phyloP scores from a whole-genome alignment of 2,797 vertebrate genomes.

The Octomys mimax region DNA sequence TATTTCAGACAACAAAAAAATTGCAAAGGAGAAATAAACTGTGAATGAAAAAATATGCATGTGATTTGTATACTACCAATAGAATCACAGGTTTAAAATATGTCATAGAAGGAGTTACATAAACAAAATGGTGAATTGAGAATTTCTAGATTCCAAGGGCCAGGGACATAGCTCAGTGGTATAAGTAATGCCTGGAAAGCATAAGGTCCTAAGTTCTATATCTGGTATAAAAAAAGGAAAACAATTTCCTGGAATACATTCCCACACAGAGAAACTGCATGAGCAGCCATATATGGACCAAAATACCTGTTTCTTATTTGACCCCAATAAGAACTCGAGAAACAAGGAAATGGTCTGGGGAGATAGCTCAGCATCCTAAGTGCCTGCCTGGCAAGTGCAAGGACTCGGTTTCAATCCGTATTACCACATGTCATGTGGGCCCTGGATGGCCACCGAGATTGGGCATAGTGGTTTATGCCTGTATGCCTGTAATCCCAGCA shows the following conservation, averaged over 20 bases:
- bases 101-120: not conserved
- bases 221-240: no score
- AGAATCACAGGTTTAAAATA: not conserved
- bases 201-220: no score
- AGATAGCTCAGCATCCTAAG: no score
- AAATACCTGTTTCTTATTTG: not conserved
- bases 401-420: no score
- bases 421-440: no score
- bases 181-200: no score
- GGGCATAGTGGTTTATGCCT: no score
- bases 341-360: not conserved
- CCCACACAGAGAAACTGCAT: not conserved
- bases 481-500: no score
- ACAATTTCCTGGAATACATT: not conserved
- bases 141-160: not conserved
- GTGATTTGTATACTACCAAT: not conserved
- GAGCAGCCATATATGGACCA: not conserved
- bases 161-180: no score
- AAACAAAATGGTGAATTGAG: not conserved
- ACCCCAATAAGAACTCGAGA: not conserved
- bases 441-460: no score
- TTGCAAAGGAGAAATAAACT: not conserved
- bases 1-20: not conserved
- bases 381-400: no score
- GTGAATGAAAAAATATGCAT: not conserved